Evolutionary conservation across 2,797 vertebrate genomes (phyloP).

Genomic region (Peromyscus eremicus): DNA sequence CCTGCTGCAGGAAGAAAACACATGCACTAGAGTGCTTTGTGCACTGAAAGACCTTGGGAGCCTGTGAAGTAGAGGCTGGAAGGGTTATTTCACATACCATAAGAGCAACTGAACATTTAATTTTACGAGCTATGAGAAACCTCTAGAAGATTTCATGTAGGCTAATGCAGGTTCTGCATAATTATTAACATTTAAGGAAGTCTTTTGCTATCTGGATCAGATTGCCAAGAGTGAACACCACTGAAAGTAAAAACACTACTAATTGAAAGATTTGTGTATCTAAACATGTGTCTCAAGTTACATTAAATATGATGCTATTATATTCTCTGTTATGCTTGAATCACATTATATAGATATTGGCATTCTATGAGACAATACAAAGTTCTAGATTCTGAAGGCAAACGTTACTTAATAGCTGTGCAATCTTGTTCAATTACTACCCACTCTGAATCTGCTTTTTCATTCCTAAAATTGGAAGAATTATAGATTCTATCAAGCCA

Average conservation of each 20-base stretch:
- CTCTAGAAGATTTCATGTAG: slow-evolving; percentile 29
- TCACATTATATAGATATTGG: background rate
- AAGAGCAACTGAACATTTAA: background rate
- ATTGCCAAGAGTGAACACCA: background rate
- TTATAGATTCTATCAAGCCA: background rate
- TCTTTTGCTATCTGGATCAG: background rate
- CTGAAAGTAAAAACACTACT: background rate
- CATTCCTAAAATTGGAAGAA: slow-evolving; percentile 19
- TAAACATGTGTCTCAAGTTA: background rate
- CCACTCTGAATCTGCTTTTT: background rate
- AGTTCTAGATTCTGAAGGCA: slow-evolving; percentile 9
- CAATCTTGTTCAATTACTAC: background rate
- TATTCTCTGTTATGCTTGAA: background rate
- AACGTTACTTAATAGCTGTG: background rate
- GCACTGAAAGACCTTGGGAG: background rate
- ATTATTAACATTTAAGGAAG: background rate
- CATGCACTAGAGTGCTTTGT: background rate
- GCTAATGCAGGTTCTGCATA: background rate
- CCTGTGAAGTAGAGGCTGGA: background rate
- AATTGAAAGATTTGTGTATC: slow-evolving; percentile 5
- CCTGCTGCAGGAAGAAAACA: background rate
- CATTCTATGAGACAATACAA: background rate
- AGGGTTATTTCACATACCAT: background rate
- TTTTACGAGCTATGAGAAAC: background rate
- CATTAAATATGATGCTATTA: background rate